Base-by-base conservation (phyloP, 2,888 invertebrate species). In the Eupsilia transversa region DNA sequence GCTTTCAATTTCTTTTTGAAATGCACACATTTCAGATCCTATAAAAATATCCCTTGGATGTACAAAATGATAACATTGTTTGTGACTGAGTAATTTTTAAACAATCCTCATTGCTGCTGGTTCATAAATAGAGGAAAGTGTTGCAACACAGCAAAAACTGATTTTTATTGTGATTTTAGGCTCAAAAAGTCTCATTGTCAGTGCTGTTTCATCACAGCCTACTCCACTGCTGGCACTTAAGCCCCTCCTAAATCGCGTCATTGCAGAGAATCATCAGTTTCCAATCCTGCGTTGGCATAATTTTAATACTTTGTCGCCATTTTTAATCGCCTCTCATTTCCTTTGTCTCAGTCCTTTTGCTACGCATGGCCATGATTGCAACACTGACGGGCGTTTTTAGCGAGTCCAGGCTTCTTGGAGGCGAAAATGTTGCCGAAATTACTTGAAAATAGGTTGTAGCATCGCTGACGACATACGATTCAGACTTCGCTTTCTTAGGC, bases 1-100 rank as follows among this genome's bases (percentile, higher is more conserved):
- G 38, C 67, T 79, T 85, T 86, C 79, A 85, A 85, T 79, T 79
- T 83, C 59, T 61, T 75, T 79, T 77, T 77, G 65, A 84, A 77
- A 74, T 71, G 33, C 63, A 79, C 74, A 74, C 4, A 7, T 63
- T 72, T 60, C 46, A 65, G 27, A 69, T 72, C 63, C 57, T 65
- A 63, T 64, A 61, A 73, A 67, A 71, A 59, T 66, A 72, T 69
- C 27, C 59, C 49, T 72, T 72, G 30, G 23, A 41, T 49, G 41
- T 49, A 72, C 35, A n/a, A 33, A 23, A 65, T 33, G 17, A 14
- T 35, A 9, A 30, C 7, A 30, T 52, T 49, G 33, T 41, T 35
- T 12, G 33, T 43, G 41, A 7, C 17, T 35, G 14, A 63, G 1
- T 27, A 33, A 17, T 56, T 7, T 46, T 14, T 30, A n/a, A 63